These are phyloP conservation scores for Ceratotherium simum DNA, from an alignment of 2,113 vertebrate species.

Conservation along the genomic window DNA sequence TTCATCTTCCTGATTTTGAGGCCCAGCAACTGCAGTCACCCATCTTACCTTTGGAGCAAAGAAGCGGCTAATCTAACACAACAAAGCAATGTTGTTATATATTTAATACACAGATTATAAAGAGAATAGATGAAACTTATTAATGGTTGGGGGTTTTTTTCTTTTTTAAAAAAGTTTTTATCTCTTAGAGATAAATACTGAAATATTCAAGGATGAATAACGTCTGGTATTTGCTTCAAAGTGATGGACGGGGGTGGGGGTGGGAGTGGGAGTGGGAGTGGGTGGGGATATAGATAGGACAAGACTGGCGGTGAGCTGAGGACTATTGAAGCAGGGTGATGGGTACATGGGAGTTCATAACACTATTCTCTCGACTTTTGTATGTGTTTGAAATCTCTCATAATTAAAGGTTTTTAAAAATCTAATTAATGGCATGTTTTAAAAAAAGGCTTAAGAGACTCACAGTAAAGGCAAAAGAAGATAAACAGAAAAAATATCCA, in stretches of 20 bases:
- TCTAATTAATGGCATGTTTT: not conserved
- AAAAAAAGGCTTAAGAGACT: not conserved
- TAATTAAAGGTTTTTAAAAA: constrained; percentile 24
- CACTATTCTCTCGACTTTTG: not conserved
- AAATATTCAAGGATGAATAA: constrained; percentile 43
- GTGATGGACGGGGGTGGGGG: not conserved
- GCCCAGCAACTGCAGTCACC: not conserved
- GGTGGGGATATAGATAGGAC: not conserved
- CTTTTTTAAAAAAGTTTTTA: not conserved
- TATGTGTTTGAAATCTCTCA: constrained; percentile 21
- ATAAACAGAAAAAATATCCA: constrained; percentile 5
- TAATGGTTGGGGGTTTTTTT: not conserved
- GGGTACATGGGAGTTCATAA: not conserved
- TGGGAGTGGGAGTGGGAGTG: not conserved
- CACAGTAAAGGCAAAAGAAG: not conserved
- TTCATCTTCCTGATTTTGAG: constrained; percentile 44
- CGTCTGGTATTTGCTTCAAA: constrained; percentile 38
- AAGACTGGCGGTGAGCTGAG: not conserved
- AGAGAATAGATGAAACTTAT: constrained; percentile 19
- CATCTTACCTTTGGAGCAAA: not conserved
- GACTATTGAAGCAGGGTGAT: not conserved
- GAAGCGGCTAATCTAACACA: not conserved
- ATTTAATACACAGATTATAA: constrained; percentile 27
- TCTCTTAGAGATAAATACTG: constrained; percentile 22
- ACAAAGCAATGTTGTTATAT: not conserved